Percentiles rank a stretch among this genome's conserved stretches.
These are phyloP conservation scores for Saguinus imperator DNA, from an alignment of 2,113 vertebrate genomes.

Conservation along the genomic window DNA sequence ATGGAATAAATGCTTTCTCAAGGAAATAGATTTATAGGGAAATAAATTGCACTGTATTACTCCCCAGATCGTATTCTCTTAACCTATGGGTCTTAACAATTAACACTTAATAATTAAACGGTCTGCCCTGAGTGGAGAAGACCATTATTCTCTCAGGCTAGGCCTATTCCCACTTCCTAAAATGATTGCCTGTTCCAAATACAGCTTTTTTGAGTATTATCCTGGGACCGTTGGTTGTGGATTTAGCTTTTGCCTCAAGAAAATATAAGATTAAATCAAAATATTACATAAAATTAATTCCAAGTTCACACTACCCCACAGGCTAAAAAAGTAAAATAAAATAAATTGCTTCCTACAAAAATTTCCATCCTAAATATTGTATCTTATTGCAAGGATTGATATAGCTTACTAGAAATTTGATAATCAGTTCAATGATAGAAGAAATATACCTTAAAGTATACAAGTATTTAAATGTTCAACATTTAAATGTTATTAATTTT, in stretches of 20 bases:
- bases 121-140: background rate
- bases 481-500: background rate
- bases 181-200: background rate
- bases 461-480: background rate
- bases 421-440: background rate
- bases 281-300: conserved; percentile 43
- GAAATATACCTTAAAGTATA: background rate
- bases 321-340: background rate
- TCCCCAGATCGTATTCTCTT: conserved; percentile 30
- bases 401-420: background rate
- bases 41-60: conserved; percentile 1
- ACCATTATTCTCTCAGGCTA: background rate
- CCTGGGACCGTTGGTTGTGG: background rate
- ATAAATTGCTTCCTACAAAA: background rate
- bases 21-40: conserved; percentile 12
- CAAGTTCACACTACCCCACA: background rate
- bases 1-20: conserved; percentile 40
- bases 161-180: background rate
- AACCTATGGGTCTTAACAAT: conserved; percentile 52
- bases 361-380: background rate
- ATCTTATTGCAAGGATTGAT: background rate
- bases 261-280: conserved; percentile 53
- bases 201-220: background rate
- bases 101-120: conserved; percentile 65
- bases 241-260: conserved; percentile 51